Base-by-base conservation (phyloP, 1,140 invertebrate genomes). In the Oreohelix idahoensis region DNA sequence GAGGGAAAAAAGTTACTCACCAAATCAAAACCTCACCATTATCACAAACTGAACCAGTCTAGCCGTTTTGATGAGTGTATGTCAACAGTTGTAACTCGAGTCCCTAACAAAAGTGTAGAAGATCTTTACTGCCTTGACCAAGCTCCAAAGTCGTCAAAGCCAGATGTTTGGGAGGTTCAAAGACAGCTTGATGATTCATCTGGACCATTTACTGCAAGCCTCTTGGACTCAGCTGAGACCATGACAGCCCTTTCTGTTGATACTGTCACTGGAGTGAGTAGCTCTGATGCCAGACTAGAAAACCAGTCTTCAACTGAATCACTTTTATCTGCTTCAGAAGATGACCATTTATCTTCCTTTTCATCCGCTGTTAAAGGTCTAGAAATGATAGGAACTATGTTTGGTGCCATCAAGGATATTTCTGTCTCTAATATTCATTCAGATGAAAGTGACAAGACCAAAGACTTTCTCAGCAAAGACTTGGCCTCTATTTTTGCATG, bases 401-500 rank as follows among this genome's bases (percentile, higher is more conserved):
- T 92, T 86, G 91, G 91, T 32, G 81, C 88, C 29, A 90, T 92
- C 35, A 92, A 92, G 81, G 88, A 91, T 71, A 49, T 92, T 4
- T 88, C 87, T 66, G 89, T 91, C 39, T 88, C 88, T 26, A 92
- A 92, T 79, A 90, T 92, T 36, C 86, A 89, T 71, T 79, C 88
- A 2, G 82, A 77, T 42, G 90, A 91, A 45, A 66, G 77, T 0
- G 90, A 92, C 74, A 92, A 92, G 81, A 91, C 88, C 26, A 86
- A 84, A 70, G 87, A 88, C 38, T 91, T 92, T 82, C 79, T 83
- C 39, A 78, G 58, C 35, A 90, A 90, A 73, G 86, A 88, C 70
- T 84, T 88, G 26, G 84, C 84, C n/a, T 45, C 81, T 8, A 63
- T 85, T 20, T 85, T 85, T 74, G 63, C 49, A 29, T 8, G 29